These are phyloP conservation scores for Macrobrachium rosenbergii DNA, from an alignment of 1,140 invertebrate genomes.

Conservation along the genomic window DNA sequence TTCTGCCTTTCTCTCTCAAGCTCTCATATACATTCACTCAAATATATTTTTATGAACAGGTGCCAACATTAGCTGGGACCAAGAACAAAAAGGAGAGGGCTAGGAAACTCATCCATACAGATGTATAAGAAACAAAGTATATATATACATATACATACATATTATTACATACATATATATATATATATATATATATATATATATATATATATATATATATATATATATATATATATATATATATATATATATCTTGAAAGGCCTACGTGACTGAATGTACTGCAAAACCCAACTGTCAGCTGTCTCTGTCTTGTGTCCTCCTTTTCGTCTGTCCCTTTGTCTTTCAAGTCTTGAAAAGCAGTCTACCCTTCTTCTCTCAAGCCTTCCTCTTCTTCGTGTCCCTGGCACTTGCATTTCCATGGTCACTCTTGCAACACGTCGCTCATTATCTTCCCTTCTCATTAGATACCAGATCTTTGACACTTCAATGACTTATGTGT, in stretches of 20 bases:
- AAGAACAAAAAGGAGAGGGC: too few relatives aligned
- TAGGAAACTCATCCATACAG: too few relatives aligned
- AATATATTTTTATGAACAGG: too few relatives aligned
- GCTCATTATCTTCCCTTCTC: background rate
- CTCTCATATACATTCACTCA: too few relatives aligned
- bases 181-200: constrained; percentile 28
- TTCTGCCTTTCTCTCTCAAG: too few relatives aligned
- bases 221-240: constrained; percentile 32
- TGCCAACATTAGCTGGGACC: too few relatives aligned
- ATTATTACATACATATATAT: too few relatives aligned
- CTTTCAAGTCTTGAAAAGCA: background rate
- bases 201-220: background rate
- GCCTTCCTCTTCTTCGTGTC: background rate
- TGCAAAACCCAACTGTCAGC: too few relatives aligned
- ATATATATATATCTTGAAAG: constrained; percentile 14
- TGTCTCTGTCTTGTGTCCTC: background rate
- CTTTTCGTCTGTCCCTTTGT: background rate
- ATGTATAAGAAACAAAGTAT: too few relatives aligned
- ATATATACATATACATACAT: too few relatives aligned
- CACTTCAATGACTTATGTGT: too few relatives aligned
- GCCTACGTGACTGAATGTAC: background rate
- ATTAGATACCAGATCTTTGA: background rate
- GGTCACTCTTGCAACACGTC: background rate
- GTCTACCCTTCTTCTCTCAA: background rate
- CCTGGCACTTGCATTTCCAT: too few relatives aligned